Evolutionary conservation across 2,113 vertebrate genomes (phyloP).

Genomic region (Larimichthys polyactis): DNA sequence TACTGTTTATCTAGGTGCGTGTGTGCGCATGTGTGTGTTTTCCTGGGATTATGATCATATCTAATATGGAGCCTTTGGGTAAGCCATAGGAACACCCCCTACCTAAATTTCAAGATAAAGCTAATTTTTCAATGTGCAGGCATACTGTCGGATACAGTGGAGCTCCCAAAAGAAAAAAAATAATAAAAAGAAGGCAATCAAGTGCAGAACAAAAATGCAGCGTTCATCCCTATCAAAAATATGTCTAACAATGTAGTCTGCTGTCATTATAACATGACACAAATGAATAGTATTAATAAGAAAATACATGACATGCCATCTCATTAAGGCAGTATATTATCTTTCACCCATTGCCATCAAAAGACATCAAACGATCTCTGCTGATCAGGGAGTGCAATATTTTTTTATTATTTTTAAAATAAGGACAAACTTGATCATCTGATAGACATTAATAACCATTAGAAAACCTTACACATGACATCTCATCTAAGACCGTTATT

Average conservation of each 20-base stretch:
- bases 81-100: slow-evolving; percentile 3
- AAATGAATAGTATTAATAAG: background rate
- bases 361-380: background rate
- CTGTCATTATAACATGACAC: background rate
- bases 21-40: slow-evolving; percentile 10
- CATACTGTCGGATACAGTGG: background rate
- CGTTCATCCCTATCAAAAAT: background rate
- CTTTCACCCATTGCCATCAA: background rate
- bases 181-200: slow-evolving; percentile 1
- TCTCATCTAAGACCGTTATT: slow-evolving; percentile 11
- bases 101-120: slow-evolving; percentile 30
- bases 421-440: background rate
- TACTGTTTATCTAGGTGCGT: slow-evolving; percentile 67
- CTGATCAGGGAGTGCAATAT: background rate
- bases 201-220: slow-evolving; percentile 11
- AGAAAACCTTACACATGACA: slow-evolving; percentile 4
- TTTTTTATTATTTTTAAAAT: background rate
- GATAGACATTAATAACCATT: slow-evolving; percentile 7
- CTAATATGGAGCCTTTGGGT: slow-evolving; percentile 35
- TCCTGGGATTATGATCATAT: slow-evolving; percentile 51
- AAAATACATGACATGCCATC: background rate
- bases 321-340: background rate
- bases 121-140: background rate
- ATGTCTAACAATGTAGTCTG: background rate
- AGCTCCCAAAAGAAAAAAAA: background rate